Percentiles rank a stretch among this genome's conserved stretches.
These are phyloP conservation scores for Pluvialis apricaria DNA, from an alignment of 2,113 vertebrate genomes.

Conservation along the genomic window DNA sequence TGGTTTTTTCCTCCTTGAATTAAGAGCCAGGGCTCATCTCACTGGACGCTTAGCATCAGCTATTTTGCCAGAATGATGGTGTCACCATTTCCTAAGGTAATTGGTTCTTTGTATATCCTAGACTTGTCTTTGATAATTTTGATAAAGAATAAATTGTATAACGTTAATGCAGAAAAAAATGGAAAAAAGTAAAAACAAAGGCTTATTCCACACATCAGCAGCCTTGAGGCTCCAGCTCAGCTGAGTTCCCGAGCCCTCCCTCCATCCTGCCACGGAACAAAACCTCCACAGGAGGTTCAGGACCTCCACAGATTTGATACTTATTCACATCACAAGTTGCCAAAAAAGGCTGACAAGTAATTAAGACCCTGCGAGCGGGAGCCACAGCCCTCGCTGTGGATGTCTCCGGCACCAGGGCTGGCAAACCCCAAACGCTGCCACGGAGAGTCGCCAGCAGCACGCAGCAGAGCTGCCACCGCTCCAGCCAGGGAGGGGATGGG, in stretches of 20 bases:
- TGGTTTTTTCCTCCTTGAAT: accelerated
- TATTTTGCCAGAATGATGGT: neutral
- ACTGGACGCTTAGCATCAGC: neutral
- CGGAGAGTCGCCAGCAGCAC: neutral
- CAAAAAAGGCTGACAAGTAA: neutral
- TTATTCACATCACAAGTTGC: neutral
- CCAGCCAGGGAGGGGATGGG: neutral
- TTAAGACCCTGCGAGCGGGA: accelerated
- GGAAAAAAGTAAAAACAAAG: neutral
- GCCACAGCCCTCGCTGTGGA: neutral
- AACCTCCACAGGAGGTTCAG: neutral
- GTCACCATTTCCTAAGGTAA: neutral
- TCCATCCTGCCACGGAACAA: neutral
- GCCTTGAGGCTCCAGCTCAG: neutral
- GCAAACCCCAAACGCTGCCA: neutral
- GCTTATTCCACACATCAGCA: neutral
- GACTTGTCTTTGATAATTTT: neutral
- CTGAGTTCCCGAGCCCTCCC: neutral
- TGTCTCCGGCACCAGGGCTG: neutral
- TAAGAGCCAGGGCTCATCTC: neutral
- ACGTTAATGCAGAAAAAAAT: accelerated
- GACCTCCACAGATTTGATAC: neutral
- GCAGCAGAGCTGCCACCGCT: neutral
- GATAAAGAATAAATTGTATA: neutral
- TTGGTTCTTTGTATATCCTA: neutral